phyloP scores from a whole-genome alignment of 1,140 invertebrate genomes.

The Drosophila leontia region DNA sequence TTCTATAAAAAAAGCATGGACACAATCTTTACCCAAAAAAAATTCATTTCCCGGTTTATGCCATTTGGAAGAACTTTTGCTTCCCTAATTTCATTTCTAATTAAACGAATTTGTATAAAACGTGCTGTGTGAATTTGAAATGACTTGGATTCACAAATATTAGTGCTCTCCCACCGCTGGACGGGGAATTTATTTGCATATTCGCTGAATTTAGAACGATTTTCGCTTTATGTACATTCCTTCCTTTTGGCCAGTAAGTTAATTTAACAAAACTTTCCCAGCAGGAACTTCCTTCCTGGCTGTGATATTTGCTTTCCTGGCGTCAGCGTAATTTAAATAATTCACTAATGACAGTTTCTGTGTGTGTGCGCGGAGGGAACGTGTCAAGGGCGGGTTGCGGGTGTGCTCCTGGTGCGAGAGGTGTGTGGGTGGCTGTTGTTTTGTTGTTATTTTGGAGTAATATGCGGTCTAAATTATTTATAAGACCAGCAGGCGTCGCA shows the following conservation, averaged over 20 bases:
- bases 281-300: constrained; percentile 41
- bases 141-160: constrained; percentile 11
- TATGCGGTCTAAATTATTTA: constrained; percentile 74
- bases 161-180: constrained; percentile 62
- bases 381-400: constrained; percentile 26
- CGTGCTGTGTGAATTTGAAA: constrained; percentile 12
- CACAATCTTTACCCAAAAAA: too few species aligned
- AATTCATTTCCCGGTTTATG: not conserved
- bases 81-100: constrained; percentile 11
- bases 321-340: constrained; percentile 65
- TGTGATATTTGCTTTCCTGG: constrained; percentile 44
- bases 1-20: not conserved
- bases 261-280: constrained; percentile 62
- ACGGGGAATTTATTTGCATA: constrained; percentile 34
- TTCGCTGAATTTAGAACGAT: constrained; percentile 31
- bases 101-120: constrained; percentile 16
- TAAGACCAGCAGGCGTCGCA: constrained; percentile 58
- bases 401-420: too few species aligned
- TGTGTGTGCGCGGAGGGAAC: constrained; percentile 3
- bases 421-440: not conserved
- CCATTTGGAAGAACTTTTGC: not conserved
- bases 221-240: constrained; percentile 14
- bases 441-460: constrained; percentile 61
- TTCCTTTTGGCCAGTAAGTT: constrained; percentile 37
- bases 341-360: constrained; percentile 69